These are phyloP conservation scores for Eleutherodactylus coqui DNA, from an alignment of 2,797 vertebrate species.

Conservation along the genomic window DNA sequence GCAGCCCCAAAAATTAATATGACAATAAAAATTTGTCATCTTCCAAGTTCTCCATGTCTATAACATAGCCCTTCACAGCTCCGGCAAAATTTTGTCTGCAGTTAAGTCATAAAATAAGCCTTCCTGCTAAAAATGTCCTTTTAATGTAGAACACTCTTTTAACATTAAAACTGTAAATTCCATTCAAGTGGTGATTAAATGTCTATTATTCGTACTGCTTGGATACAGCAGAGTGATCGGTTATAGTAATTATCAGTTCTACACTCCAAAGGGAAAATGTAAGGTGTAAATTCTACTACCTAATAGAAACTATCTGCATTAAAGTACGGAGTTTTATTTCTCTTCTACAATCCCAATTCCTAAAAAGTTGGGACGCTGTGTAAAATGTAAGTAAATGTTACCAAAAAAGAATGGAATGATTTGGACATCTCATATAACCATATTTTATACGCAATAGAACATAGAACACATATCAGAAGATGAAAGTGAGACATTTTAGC, in stretches of 20 bases:
- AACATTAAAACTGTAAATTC: not conserved
- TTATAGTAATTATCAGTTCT: not conserved
- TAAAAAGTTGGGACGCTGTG: too few species aligned
- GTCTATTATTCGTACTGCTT: not conserved
- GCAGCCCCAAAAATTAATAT: not conserved
- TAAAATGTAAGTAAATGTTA: too few species aligned
- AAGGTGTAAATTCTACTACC: not conserved
- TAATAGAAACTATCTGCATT: too few species aligned
- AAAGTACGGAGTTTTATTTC: too few species aligned
- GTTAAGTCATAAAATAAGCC: slow-evolving; percentile 4
- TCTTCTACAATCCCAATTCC: too few species aligned
- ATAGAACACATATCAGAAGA: too few species aligned
- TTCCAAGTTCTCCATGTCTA: not conserved
- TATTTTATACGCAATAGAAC: too few species aligned
- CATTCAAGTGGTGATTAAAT: not conserved
- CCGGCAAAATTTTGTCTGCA: not conserved
- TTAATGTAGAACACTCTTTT: not conserved
- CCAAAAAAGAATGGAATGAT: too few species aligned
- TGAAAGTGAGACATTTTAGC: too few species aligned
- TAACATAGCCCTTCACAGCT: not conserved
- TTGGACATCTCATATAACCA: too few species aligned
- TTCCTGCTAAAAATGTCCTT: not conserved
- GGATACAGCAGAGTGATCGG: not conserved
- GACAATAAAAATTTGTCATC: not conserved
- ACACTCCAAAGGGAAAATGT: not conserved